Evolutionary conservation across 92 coral and sea anemone genomes (phyloP), one percentile per base, ranked within the genome.

Genomic region (Epizoanthus fatuus): DNA sequence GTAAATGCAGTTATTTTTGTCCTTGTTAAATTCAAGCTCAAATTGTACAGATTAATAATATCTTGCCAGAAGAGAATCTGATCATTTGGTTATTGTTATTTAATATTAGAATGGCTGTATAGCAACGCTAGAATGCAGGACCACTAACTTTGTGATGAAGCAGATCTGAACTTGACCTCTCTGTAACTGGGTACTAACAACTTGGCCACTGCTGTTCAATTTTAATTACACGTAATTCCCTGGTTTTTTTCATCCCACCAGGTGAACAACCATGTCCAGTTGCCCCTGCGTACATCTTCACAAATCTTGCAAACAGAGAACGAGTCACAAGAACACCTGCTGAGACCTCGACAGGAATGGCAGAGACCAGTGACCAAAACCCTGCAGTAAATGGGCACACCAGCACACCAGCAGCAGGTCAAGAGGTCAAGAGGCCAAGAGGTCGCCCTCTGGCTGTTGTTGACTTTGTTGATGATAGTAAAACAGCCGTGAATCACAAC

Each of bases 271-370:
- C 91, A 16, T 87, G 93, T 74, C 86, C 96, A n/a, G 94, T 84
- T 64, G 93, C 94, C 4, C 98, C 96, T 60, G 95, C 98, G 20
- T 95, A 90, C 68, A 90, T 95, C 59, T 94, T 91, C 76, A 91
- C 92, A 57, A 88, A 69, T 76, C 70, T 77, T 77, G 70, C 35
- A 60, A 77, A 60, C 82, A 51, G 82, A 44, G 65, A 44, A 19
- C 87, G 69, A 29, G 53, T 57, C 63, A 75, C 56, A 42, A 64
- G 47, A 70, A 72, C 70, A 39, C 78, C 81, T 73, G 72, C 81
- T 0, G 80, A 75, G 52, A 56, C 72, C 7, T 66, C 81, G 25
- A 70, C 56, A 42, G 56, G 7, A 52, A 42, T 4, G 65, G n/a
- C 14, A 22, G 54, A 57, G 9, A 83, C 87, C 49, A 62, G 32